phyloP scores from a whole-genome alignment of 2,888 invertebrate genomes.

The Caenorhabditis sp. region DNA sequence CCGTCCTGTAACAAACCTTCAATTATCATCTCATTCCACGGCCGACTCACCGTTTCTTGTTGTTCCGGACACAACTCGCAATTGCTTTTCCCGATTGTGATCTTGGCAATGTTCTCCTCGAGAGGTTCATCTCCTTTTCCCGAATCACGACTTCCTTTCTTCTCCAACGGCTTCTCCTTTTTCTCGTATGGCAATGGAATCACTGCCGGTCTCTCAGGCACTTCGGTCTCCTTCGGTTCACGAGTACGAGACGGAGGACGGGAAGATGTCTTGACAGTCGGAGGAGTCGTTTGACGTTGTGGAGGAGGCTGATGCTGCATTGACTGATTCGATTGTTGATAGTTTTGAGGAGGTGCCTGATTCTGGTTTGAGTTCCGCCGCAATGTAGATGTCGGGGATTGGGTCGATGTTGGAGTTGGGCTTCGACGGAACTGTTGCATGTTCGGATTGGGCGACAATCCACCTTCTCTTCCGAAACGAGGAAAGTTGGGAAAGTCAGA shows the following conservation, averaged over 20 bases:
- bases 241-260: slow-evolving; percentile 57
- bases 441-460: slow-evolving; percentile 55
- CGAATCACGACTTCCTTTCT: slow-evolving; percentile 48
- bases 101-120: slow-evolving; percentile 61
- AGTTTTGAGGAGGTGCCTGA: slow-evolving; percentile 28
- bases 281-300: slow-evolving; percentile 52
- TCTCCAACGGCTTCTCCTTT: slow-evolving; percentile 46
- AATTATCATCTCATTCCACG: slow-evolving; percentile 12
- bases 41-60: slow-evolving; percentile 50
- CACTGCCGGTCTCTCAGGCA: slow-evolving; percentile 61
- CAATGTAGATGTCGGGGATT: slow-evolving; percentile 52
- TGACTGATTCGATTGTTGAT: background rate
- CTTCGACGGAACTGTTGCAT: slow-evolving; percentile 35
- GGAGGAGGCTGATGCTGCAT: slow-evolving; percentile 20
- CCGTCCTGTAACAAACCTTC: slow-evolving; percentile 47
- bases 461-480: slow-evolving; percentile 48
- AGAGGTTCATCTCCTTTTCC: slow-evolving; percentile 36
- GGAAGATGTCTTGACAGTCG: slow-evolving; percentile 34
- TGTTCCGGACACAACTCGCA: slow-evolving; percentile 56
- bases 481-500: slow-evolving; percentile 44
- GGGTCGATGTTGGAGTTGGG: slow-evolving; percentile 51
- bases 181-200: slow-evolving; percentile 62
- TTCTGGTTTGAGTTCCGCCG: slow-evolving; percentile 49
- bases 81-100: slow-evolving; percentile 49
- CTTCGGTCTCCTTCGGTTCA: slow-evolving; percentile 54